These are phyloP conservation scores for Myrmophylax atrothorax DNA, from an alignment of 2,113 vertebrate genomes.

Conservation along the genomic window DNA sequence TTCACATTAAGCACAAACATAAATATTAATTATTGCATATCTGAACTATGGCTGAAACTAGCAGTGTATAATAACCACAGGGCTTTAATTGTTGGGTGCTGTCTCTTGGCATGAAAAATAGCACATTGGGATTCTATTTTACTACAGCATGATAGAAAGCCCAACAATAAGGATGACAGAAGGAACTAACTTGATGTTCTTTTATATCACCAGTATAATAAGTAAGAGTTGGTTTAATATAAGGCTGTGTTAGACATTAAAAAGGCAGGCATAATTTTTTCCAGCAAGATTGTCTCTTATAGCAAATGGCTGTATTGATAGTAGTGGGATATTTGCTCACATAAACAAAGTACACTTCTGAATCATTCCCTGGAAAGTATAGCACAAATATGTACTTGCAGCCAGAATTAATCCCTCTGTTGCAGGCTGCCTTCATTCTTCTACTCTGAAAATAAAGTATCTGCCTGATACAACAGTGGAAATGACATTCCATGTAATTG, in stretches of 20 bases:
- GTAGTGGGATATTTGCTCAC: neutral
- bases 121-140: neutral
- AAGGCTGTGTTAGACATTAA: neutral
- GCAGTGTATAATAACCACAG: neutral
- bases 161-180: neutral
- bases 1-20: neutral
- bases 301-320: neutral
- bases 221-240: neutral
- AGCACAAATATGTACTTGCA: neutral
- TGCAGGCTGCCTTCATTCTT: neutral
- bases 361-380: neutral
- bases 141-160: neutral
- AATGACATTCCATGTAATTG: neutral
- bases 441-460: neutral
- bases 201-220: neutral
- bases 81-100: neutral
- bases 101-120: neutral
- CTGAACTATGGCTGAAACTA: neutral
- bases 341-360: neutral
- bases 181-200: neutral
- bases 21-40: neutral
- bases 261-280: neutral
- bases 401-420: neutral
- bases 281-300: neutral
- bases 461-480: neutral